These are phyloP conservation scores for Euura lappo DNA, from an alignment of 1,140 invertebrate genomes.

Conservation along the genomic window DNA sequence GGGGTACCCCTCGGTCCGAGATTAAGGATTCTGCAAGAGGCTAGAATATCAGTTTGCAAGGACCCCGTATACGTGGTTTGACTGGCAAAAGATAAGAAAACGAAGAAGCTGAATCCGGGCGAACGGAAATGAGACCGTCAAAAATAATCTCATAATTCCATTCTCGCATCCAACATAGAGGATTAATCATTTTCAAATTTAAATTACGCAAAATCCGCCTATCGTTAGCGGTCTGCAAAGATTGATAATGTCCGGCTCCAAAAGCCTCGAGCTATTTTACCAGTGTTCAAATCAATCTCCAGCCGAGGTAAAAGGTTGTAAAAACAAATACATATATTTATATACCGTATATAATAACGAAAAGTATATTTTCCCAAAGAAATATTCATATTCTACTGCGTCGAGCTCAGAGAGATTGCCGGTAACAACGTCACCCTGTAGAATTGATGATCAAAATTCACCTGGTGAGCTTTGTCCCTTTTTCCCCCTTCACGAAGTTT, in stretches of 20 bases:
- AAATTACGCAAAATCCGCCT: too few relatives aligned
- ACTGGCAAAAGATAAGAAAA: slow-evolving; percentile 1
- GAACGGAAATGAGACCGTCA: not conserved
- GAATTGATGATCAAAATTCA: not conserved
- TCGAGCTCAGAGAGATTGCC: not conserved
- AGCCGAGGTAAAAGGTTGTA: not conserved
- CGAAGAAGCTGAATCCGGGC: not conserved
- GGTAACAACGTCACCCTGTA: not conserved
- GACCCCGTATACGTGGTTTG: slow-evolving; percentile 59
- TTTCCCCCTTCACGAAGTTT: too few relatives aligned
- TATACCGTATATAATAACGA: not conserved
- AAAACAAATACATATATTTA: not conserved
- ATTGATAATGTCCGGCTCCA: too few relatives aligned
- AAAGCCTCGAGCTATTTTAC: too few relatives aligned
- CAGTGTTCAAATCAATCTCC: too few relatives aligned
- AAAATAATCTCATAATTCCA: too few relatives aligned
- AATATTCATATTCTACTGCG: not conserved
- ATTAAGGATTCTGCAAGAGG: slow-evolving; percentile 88
- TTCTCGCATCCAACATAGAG: too few relatives aligned
- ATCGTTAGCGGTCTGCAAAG: too few relatives aligned
- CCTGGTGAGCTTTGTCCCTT: too few relatives aligned
- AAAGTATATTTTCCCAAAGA: not conserved
- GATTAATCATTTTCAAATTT: too few relatives aligned
- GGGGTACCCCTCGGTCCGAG: slow-evolving; percentile 89
- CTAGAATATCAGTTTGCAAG: slow-evolving; percentile 72